phyloP scores from a whole-genome alignment of 2,797 vertebrate species.

The Sebastes trivittatus region DNA sequence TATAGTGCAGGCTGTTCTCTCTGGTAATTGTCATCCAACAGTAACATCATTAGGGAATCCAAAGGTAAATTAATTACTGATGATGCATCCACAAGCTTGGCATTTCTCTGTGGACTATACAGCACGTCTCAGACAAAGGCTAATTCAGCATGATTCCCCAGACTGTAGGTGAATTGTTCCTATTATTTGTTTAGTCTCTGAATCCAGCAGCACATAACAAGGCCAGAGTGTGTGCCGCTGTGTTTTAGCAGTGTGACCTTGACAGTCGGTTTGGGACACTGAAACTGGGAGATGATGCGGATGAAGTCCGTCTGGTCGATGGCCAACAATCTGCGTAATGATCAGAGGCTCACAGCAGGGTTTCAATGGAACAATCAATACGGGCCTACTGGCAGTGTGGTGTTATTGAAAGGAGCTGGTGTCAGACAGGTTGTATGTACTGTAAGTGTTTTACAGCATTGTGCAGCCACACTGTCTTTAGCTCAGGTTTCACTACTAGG shows the following conservation, averaged over 20 bases:
- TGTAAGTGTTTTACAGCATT: background rate
- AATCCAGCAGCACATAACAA: background rate
- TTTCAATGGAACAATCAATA: conserved; percentile 75
- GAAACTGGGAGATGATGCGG: background rate
- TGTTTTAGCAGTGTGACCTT: conserved; percentile 17
- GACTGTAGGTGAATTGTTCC: background rate
- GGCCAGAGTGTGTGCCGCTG: background rate
- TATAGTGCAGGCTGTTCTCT: conserved; percentile 15
- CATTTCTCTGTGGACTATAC: background rate
- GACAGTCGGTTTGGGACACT: background rate
- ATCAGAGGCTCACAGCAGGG: conserved; percentile 49
- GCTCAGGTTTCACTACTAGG: background rate
- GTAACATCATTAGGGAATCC: conserved; percentile 28
- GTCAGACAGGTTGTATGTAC: background rate
- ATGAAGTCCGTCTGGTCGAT: conserved; percentile 22
- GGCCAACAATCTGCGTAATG: conserved; percentile 47
- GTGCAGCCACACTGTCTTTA: background rate
- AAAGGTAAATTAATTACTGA: conserved; percentile 39
- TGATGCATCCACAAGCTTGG: background rate
- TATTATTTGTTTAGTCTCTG: background rate
- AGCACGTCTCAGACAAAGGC: background rate
- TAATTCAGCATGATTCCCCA: background rate
- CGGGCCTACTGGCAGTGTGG: conserved; percentile 6
- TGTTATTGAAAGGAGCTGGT: conserved; percentile 35
- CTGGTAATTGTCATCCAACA: conserved; percentile 22